Evolutionary conservation across 2,113 vertebrate genomes (phyloP), one percentile per base, ranked within the genome.

Genomic region (Recurvirostra avosetta): DNA sequence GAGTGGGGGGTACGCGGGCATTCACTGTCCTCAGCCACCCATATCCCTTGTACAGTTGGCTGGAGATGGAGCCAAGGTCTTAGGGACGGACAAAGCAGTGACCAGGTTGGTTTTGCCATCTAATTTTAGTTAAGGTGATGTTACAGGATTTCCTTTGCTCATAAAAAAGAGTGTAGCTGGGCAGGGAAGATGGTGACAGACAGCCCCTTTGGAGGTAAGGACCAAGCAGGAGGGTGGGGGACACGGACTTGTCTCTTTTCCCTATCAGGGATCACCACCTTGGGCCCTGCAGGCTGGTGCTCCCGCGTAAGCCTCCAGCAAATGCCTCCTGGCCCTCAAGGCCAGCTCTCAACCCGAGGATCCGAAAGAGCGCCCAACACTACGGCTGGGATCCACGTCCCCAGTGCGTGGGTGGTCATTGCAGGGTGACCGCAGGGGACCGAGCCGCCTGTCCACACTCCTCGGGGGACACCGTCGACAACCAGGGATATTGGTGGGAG

Each of bases 301-400:
- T 71, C 3, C 22, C 2, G 1, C 27, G 9, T 2, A 20, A 34
- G 18, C 23, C 66, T 25, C 6, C 56, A 38, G 47, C 30, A 43
- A 26, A 52, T 0, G 2, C 34, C 34, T 58, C 3, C 30, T 1
- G 30, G 29, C 16, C 6, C 9, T 30, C 21, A 1, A 34, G 40
- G 50, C 8, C 58, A 2, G 34, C 21, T 55, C 17, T 3, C 36
- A 13, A 7, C 3, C 22, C 6, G 11, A 6, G 29, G 34, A 17
- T 14, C 49, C 2, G 0, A 3, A 75, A 26, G 6, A 34, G 15
- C 1, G 0, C 5, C 9, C 2, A 2, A 1, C 3, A 1, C 34
- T 3, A 4, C 1, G 2, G 7, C 36, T 8, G 34, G 12, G 13
- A 38, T 10, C 20, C 27, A 1, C 1, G 5, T 6, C 53, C 43